These are phyloP conservation scores for Hippocampus zosterae DNA, from an alignment of 2,113 vertebrate species.

Conservation along the genomic window DNA sequence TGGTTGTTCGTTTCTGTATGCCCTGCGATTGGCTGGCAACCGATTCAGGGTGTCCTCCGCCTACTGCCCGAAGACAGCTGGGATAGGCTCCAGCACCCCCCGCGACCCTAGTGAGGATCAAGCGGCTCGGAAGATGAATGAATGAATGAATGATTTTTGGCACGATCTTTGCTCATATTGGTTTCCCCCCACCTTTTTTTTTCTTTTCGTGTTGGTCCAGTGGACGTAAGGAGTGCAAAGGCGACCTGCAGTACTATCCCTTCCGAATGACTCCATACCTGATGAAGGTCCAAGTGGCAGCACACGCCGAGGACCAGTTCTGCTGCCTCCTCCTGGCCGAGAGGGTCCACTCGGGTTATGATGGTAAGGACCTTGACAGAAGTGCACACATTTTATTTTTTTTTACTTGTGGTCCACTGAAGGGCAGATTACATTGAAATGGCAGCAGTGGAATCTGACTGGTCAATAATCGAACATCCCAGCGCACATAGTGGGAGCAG, in stretches of 20 bases:
- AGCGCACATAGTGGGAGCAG: not conserved
- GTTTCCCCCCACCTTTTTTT: not conserved
- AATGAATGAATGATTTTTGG: too few relatives aligned
- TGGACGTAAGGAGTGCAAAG: slow-evolving; percentile 72
- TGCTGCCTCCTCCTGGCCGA: slow-evolving; percentile 94
- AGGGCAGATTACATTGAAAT: not conserved
- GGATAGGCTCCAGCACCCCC: too few relatives aligned
- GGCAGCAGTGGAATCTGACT: too few relatives aligned
- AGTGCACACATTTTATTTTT: not conserved
- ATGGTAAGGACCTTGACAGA: slow-evolving; percentile 74
- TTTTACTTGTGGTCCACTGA: too few relatives aligned
- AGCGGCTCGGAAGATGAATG: too few relatives aligned
- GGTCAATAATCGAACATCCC: too few relatives aligned
- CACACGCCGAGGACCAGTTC: slow-evolving; percentile 79
- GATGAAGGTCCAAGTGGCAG: slow-evolving; percentile 80
- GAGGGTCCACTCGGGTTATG: slow-evolving; percentile 92
- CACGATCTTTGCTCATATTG: not conserved
- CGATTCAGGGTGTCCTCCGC: too few relatives aligned
- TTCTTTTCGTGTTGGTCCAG: slow-evolving; percentile 52
- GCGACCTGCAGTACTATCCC: slow-evolving; percentile 79
- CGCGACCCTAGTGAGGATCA: too few relatives aligned
- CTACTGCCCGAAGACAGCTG: too few relatives aligned
- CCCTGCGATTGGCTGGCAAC: too few relatives aligned
- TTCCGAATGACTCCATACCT: slow-evolving; percentile 94
- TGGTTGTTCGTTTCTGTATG: too few relatives aligned